Percentiles rank a stretch among this genome's conserved stretches.
These are phyloP conservation scores for Mormyrops attenuatus DNA, from an alignment of 2,797 vertebrate species.

Conservation along the genomic window DNA sequence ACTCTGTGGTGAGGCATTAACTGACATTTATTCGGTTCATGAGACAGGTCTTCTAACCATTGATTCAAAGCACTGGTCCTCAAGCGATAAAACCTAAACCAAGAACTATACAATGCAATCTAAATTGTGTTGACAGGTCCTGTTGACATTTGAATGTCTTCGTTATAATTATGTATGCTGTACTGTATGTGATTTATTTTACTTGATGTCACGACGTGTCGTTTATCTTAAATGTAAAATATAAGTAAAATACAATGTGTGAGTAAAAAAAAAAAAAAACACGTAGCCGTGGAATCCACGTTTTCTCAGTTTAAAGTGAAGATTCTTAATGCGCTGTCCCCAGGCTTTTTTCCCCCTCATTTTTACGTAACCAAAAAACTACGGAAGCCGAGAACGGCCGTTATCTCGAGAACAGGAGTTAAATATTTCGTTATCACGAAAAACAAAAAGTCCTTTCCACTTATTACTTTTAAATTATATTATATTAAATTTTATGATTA, in stretches of 20 bases:
- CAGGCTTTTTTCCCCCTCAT: not conserved
- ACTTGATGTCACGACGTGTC: not conserved
- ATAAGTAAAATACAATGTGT: not conserved
- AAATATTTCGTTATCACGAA: not conserved
- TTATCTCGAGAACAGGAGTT: not conserved
- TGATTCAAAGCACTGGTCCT: slow-evolving; percentile 15
- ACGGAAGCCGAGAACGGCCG: not conserved
- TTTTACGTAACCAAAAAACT: not conserved
- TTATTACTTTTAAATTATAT: not conserved
- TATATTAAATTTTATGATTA: not conserved
- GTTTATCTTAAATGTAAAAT: not conserved
- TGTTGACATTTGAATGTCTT: not conserved
- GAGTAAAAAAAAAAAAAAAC: not conserved
- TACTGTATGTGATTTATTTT: not conserved
- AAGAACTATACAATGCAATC: not conserved
- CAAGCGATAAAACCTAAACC: not conserved
- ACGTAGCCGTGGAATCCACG: not conserved
- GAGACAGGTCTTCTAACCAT: slow-evolving; percentile 37
- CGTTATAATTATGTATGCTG: not conserved
- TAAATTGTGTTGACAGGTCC: not conserved
- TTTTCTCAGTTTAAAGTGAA: not conserved
- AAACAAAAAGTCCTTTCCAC: not conserved
- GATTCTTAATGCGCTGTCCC: not conserved
- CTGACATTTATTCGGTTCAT: slow-evolving; percentile 53
- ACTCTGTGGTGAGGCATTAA: slow-evolving; percentile 52